Base-by-base conservation (phyloP, 2,888 invertebrate species). In the Amblyjoppa proteus region DNA sequence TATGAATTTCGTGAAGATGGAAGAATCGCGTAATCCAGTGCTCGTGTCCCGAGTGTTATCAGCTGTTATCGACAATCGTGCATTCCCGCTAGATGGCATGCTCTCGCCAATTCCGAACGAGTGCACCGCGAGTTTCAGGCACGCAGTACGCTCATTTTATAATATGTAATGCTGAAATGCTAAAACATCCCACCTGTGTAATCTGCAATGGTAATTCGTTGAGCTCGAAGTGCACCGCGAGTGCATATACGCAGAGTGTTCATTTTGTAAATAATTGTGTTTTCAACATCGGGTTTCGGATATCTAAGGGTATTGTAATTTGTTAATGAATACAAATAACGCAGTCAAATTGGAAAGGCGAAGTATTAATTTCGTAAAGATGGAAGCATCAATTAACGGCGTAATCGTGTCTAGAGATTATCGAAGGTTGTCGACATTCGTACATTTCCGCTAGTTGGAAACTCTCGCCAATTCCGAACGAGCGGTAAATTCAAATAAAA, bases 241-340 rank as follows among this genome's bases (percentile, higher is more conserved):
- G 87, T 49, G 70, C 87, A 88, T 11, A 85, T 88, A 75, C 90
- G 88, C 83, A 92, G 81, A 2, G 77, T 85, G 71, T 90, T 91
- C 92, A 92, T 92, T 41, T 84, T 89, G 25, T 31, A 20, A 13
- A 56, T 56, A 11, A 64, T 69, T 49, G 4, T 64, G 6, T 70
- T 64, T 34, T 16, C 9, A 73, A 76, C 76, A 53, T 84, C 11
- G 45, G 45, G 31, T 77, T 81, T 69, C 25, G 5, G 3, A 45
- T 68, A 64, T 64, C 16, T 28, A 41, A 13, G 25, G 68, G 11
- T 66, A 51, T 13, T 66, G 13, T 11, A 49, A 41, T 38, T 77
- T 49, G 45, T 81, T 16, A n/a, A n/a, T 0, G n/a, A 61, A 45
- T 5, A 41, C 20, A n/a, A 25, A 74, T 0, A 25, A 66, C 16